These are phyloP conservation scores for Staurois parvus DNA, from an alignment of 2,797 vertebrate genomes.

Conservation along the genomic window DNA sequence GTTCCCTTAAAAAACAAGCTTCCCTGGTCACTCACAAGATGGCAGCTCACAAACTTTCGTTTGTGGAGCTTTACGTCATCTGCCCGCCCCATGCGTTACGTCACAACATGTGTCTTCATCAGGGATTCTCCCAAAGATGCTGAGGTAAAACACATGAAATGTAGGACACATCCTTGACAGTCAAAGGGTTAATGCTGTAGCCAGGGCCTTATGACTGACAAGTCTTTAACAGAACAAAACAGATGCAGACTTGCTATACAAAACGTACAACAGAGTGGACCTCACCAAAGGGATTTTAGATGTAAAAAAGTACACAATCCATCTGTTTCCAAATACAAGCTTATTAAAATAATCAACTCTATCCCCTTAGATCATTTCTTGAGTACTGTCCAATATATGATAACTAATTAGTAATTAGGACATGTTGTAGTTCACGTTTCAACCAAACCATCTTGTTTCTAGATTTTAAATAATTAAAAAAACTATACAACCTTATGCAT, in stretches of 20 bases:
- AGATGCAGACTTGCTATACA: conserved; percentile 19
- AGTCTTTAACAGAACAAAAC: too few relatives aligned
- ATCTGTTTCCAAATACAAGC: conserved; percentile 39
- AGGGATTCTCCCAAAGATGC: too few relatives aligned
- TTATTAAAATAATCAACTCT: conserved; percentile 12
- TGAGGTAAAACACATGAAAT: neutral
- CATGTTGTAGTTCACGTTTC: neutral
- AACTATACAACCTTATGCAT: neutral
- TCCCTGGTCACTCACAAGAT: too few relatives aligned
- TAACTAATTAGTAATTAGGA: neutral
- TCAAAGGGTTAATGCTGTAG: neutral
- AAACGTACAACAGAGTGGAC: neutral
- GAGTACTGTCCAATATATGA: neutral
- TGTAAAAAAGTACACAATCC: conserved; percentile 19
- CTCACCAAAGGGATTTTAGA: neutral
- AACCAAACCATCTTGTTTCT: neutral
- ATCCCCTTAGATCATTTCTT: conserved; percentile 27
- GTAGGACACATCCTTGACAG: neutral
- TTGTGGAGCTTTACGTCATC: too few relatives aligned
- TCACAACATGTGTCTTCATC: too few relatives aligned
- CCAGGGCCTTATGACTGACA: neutral
- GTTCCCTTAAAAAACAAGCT: too few relatives aligned
- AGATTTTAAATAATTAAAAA: neutral
- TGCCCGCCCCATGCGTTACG: too few relatives aligned
- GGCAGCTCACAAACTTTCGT: too few relatives aligned